Evolutionary conservation across 2,797 vertebrate genomes (phyloP).

Genomic region (Coendou prehensilis): DNA sequence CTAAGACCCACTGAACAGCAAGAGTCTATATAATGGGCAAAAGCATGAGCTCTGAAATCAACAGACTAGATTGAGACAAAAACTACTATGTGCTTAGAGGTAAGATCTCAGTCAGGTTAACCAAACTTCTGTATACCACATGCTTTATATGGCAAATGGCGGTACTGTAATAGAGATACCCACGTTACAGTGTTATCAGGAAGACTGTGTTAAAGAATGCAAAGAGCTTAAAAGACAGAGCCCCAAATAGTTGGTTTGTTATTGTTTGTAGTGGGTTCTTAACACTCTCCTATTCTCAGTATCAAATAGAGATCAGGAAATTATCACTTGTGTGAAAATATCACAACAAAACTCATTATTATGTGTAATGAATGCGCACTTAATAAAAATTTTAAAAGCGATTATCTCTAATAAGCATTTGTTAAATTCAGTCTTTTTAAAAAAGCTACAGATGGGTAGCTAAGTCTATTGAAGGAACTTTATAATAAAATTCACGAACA

Average conservation of each 20-base stretch:
- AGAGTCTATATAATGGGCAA: not conserved
- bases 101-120: not conserved
- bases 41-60: not conserved
- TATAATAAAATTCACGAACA: not conserved
- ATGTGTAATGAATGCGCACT: not conserved
- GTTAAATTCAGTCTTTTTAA: not conserved
- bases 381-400: not conserved
- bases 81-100: not conserved
- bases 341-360: not conserved
- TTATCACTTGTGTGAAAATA: not conserved
- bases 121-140: not conserved
- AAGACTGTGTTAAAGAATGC: not conserved
- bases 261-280: not conserved
- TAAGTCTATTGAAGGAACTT: not conserved
- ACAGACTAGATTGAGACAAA: not conserved
- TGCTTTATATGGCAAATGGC: not conserved
- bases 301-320: not conserved
- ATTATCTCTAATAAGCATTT: not conserved
- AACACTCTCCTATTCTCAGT: constrained; percentile 33
- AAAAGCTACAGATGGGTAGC: not conserved
- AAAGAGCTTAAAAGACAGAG: not conserved
- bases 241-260: not conserved
- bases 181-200: not conserved
- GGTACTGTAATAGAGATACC: not conserved
- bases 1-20: not conserved